Evolutionary conservation across 2,888 invertebrate genomes (phyloP), one percentile per base, ranked within the genome.

Genomic region (Netelia fuscicornis): DNA sequence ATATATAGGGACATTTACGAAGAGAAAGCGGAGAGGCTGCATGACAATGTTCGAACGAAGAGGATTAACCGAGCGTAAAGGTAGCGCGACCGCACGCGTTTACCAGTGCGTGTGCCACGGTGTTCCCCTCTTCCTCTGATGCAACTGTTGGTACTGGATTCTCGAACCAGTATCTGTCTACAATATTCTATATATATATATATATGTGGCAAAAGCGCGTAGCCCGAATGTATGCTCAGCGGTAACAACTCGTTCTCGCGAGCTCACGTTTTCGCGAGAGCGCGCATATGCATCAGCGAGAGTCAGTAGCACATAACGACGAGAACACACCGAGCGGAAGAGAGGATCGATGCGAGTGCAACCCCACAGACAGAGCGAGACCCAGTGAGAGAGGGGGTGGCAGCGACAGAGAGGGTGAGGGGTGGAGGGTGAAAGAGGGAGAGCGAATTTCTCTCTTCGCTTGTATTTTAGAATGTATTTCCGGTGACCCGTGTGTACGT

Each of bases 31-130:
- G 60, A 58, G 75, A 54, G 70, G 11, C 6, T 10, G 42, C 72
- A 67, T 84, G 84, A 81, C 81, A 77, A 84, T 81, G 84, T 84
- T 77, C 72, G 68, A 77, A 67, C 56, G 72, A 56, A 37, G 67
- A 60, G 72, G 81, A 64, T 84, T 77, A 84, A 81, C 84, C 62
- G 84, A 81, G 80, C 77, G 84, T 81, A 68, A 81, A 62, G 77
- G 77, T 56, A 71, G 75, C 64, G 56, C n/a, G 65, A 80, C 58
- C 79, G 84, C 78, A 80, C 70, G 58, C 62, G 78, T 58, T 65
- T 75, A 71, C 58, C 48, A 25, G 42, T 58, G 48, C 67, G 25
- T 58, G 8, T 42, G 17, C 20, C 30, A 11, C 13, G 64, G 30
- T 64, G 37, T 17, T 64, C 37, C 37, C 37, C 64, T 23, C 64